These are phyloP conservation scores for Paracentrotus lividus DNA, from an alignment of 53 echinoderm and acorn worm species.

Conservation along the genomic window DNA sequence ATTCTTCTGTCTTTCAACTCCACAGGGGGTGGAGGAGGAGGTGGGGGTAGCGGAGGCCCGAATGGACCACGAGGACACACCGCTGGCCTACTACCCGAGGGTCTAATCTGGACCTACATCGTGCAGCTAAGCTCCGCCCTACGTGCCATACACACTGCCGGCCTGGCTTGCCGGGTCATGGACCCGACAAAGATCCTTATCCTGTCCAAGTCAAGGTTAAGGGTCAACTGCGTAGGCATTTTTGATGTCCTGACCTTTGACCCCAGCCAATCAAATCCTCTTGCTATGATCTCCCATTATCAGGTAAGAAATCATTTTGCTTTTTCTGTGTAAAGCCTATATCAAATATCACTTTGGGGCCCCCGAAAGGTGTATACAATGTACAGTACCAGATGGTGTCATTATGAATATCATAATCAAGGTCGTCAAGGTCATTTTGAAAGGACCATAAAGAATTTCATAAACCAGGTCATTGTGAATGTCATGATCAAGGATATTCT, in stretches of 20 bases:
- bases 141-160: conserved; percentile 92
- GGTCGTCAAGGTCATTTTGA: no score
- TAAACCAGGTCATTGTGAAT: background rate
- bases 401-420: background rate
- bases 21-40: conserved; percentile 35
- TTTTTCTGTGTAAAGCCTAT: no score
- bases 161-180: conserved; percentile 97
- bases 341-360: no score
- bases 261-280: conserved; percentile 83
- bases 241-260: conserved; percentile 97
- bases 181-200: conserved; percentile 97
- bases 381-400: no score
- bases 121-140: conserved; percentile 96
- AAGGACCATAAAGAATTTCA: background rate
- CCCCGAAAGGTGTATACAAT: background rate
- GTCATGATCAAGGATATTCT: background rate
- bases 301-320: conserved; percentile 89
- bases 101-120: conserved; percentile 95
- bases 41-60: conserved; percentile 69
- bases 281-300: conserved; percentile 94
- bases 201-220: conserved; percentile 83
- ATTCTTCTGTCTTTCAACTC: background rate
- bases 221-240: conserved; percentile 96
- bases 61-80: conserved; percentile 87
- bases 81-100: conserved; percentile 91